These are phyloP conservation scores for Cactoblastis cactorum DNA, from an alignment of 2,888 invertebrate species.

Conservation along the genomic window DNA sequence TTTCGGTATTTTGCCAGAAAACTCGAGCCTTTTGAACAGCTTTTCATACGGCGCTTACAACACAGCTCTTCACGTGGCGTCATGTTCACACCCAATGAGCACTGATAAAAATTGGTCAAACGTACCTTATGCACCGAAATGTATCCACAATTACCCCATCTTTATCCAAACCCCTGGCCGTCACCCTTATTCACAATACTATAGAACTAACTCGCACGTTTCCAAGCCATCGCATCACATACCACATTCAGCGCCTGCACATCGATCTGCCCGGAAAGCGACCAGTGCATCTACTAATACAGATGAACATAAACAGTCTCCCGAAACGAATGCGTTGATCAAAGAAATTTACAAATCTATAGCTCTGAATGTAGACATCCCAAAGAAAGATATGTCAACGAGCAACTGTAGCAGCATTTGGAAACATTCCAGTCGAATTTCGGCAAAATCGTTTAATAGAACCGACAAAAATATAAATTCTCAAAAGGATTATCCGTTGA, in stretches of 20 bases:
- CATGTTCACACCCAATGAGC: constrained; percentile 42
- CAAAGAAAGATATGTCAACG: constrained; percentile 38
- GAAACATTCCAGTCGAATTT: not conserved
- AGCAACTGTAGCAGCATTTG: constrained; percentile 24
- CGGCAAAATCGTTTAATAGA: not conserved
- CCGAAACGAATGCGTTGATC: constrained; percentile 60
- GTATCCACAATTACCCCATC: constrained; percentile 52
- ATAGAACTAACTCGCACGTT: constrained; percentile 29
- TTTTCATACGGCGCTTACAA: constrained; percentile 51
- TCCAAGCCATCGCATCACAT: too few relatives aligned
- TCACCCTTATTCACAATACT: constrained; percentile 40
- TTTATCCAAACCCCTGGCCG: constrained; percentile 45
- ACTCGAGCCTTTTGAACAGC: constrained; percentile 48
- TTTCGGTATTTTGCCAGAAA: constrained; percentile 37
- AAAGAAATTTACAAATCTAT: constrained; percentile 70
- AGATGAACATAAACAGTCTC: constrained; percentile 36
- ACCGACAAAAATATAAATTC: not conserved
- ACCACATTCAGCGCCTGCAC: too few relatives aligned
- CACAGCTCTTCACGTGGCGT: constrained; percentile 37
- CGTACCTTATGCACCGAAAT: constrained; percentile 35
- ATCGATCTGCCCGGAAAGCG: constrained; percentile 19
- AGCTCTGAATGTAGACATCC: constrained; percentile 41
- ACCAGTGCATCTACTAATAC: constrained; percentile 50
- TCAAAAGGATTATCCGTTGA: not conserved
- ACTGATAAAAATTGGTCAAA: constrained; percentile 31